Evolutionary conservation across 2,888 invertebrate genomes (phyloP).

Genomic region (Drosophila algonquin): DNA sequence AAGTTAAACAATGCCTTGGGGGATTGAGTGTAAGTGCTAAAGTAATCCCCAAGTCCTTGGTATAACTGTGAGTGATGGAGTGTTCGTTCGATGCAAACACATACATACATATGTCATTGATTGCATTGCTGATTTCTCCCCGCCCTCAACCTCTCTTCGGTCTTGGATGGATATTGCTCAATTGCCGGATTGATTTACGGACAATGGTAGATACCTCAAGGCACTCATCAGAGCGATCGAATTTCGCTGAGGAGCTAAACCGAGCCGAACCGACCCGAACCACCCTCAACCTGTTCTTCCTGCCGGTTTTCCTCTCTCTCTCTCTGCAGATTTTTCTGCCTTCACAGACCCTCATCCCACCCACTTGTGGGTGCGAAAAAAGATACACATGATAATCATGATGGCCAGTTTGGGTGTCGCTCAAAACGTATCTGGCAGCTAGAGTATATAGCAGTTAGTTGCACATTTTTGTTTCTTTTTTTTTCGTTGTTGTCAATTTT

Average conservation of each 20-base stretch:
- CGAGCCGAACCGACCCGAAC: background rate
- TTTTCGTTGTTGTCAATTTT: slow-evolving; percentile 41
- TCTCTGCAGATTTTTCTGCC: too few species aligned
- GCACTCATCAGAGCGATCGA: slow-evolving; percentile 11
- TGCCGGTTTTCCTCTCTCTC: background rate
- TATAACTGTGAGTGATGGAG: background rate
- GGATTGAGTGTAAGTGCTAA: too few species aligned
- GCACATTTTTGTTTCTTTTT: slow-evolving; percentile 40
- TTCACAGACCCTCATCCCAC: too few species aligned
- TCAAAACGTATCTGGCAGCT: slow-evolving; percentile 48
- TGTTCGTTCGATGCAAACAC: background rate
- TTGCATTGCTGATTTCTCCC: too few species aligned
- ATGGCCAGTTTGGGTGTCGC: slow-evolving; percentile 19
- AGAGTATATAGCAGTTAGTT: slow-evolving; percentile 39
- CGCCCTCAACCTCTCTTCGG: background rate
- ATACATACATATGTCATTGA: background rate
- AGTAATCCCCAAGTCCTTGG: too few species aligned
- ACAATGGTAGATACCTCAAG: slow-evolving; percentile 8
- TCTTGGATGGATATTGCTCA: slow-evolving; percentile 5
- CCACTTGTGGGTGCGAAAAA: slow-evolving; percentile 13
- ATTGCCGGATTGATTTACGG: slow-evolving; percentile 29
- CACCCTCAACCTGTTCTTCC: slow-evolving; percentile 19
- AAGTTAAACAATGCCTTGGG: too few species aligned
- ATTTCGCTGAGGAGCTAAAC: background rate
- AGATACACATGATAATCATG: slow-evolving; percentile 28